These are phyloP conservation scores for Caenorhabditis angaria DNA, from an alignment of 2,888 invertebrate species.

Conservation along the genomic window DNA sequence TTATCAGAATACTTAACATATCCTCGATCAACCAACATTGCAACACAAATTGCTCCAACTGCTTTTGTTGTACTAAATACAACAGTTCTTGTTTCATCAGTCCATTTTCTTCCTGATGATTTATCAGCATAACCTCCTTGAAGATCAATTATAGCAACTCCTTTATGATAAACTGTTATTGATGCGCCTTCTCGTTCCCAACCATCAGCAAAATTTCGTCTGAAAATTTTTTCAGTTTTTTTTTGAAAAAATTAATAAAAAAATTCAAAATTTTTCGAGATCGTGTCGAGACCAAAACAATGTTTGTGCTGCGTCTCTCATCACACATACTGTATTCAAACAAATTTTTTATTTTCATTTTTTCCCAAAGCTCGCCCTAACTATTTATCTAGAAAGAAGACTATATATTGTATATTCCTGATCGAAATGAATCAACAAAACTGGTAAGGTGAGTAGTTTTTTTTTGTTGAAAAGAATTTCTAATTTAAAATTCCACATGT, in stretches of 20 bases:
- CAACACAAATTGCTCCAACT: conserved; percentile 67
- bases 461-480: neutral
- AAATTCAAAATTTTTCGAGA: too few species aligned
- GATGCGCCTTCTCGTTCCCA: conserved; percentile 73
- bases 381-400: too few species aligned
- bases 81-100: conserved; percentile 64
- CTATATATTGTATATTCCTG: too few species aligned
- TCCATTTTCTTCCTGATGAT: conserved; percentile 62
- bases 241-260: neutral
- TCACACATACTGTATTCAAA: neutral
- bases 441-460: neutral
- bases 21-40: conserved; percentile 73
- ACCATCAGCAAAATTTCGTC: conserved; percentile 69
- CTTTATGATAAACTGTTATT: conserved; percentile 74
- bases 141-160: conserved; percentile 73
- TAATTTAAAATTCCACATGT: neutral
- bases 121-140: conserved; percentile 58
- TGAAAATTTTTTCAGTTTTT: conserved; percentile 44
- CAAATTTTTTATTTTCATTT: too few species aligned
- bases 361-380: neutral
- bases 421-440: neutral
- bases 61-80: conserved; percentile 71
- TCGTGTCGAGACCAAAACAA: neutral
- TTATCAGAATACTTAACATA: conserved; percentile 72
- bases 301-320: neutral